Evolutionary conservation across 2,113 vertebrate genomes (phyloP).

Genomic region (Bufo bufo): DNA sequence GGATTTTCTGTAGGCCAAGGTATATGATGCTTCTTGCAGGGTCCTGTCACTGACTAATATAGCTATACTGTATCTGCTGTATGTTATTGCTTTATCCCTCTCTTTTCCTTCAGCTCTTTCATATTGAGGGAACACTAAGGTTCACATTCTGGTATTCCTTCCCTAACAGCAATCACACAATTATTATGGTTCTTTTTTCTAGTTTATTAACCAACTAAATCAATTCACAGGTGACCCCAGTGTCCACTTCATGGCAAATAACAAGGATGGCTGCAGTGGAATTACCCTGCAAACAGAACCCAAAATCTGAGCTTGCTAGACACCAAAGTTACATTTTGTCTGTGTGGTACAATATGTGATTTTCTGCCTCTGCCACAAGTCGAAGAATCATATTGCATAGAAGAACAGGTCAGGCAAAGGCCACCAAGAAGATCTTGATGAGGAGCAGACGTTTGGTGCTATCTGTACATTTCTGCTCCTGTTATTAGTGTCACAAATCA

Average conservation of each 20-base stretch:
- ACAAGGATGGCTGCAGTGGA: neutral
- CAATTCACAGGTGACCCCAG: neutral
- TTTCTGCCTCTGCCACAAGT: neutral
- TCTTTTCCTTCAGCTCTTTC: too few relatives aligned
- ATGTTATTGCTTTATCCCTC: too few relatives aligned
- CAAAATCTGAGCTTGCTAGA: neutral
- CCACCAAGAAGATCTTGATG: neutral
- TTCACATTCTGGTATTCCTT: too few relatives aligned
- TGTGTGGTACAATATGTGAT: neutral
- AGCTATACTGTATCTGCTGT: too few relatives aligned
- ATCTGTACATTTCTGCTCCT: neutral
- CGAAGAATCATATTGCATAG: neutral
- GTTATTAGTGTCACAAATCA: neutral
- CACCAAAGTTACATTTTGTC: neutral
- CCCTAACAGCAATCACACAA: too few relatives aligned
- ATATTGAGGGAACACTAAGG: too few relatives aligned
- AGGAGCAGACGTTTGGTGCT: neutral
- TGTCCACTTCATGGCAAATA: neutral
- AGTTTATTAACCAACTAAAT: neutral
- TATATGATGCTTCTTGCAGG: neutral
- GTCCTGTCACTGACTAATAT: neutral
- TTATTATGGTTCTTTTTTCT: too few relatives aligned
- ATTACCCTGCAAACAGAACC: neutral
- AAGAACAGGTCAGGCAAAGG: neutral
- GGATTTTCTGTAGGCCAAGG: too few relatives aligned